Evolutionary conservation across 2,113 vertebrate genomes (phyloP), one percentile per base, ranked within the genome.

Genomic region (Dermatemys mawii): DNA sequence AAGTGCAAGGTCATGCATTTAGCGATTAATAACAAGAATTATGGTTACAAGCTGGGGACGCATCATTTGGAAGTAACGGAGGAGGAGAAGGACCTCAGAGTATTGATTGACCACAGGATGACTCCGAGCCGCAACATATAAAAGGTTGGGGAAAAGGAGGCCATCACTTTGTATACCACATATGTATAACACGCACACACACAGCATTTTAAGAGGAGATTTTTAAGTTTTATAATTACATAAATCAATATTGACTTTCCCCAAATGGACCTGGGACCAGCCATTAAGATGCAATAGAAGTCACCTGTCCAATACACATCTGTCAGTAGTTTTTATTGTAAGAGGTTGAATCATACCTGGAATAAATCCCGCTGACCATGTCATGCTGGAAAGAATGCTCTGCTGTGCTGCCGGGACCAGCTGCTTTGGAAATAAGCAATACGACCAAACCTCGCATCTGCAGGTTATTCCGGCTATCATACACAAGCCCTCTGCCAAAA

Each of bases 361-460:
- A 98, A 97, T 99, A 99, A 98, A 99, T 99, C 41, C 99, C 99
- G 90, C 99, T 99, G 98, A 99, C 98, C 99, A 99, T 98, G 95
- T 99, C 98, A 54, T 99, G 98, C 82, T 98, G 95, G 55, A 98
- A 97, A 55, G 98, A 97, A 2, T 98, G 95, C 0, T 98, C 95
- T 27, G 97, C 60, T 1, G 96, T 51, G 1, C 94, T 63, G 91
- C 98, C 99, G 46, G 99, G 99, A 67, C 99, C 99, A 5, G 99
- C 99, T 12, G 99, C 98, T 97, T 99, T 99, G 13, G 99, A 99
- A 95, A 99, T 96, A 3, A 99, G 98, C 82, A 99, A 93, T 2
- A 99, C 97, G 2, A 99, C 98, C 95, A 99, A 98, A 41, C 99
- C 99, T 86, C 99, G 98, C 98, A 99, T 98, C 96, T 99, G 99